Evolutionary conservation across 2,113 vertebrate species (phyloP).

Genomic region (Cygnus atratus): DNA sequence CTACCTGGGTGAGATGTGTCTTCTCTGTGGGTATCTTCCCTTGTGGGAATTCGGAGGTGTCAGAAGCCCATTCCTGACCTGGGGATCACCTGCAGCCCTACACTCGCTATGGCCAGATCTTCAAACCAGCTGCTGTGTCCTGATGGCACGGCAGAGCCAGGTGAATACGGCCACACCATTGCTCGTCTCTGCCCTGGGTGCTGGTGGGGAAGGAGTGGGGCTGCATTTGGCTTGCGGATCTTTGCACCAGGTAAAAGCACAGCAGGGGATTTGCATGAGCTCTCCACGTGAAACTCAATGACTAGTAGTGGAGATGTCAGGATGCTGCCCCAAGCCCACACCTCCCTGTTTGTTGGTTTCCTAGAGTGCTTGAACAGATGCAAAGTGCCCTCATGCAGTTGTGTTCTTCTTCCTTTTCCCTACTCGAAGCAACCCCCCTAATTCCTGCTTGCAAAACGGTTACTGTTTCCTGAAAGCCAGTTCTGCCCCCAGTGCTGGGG

Average conservation of each 20-base stretch:
- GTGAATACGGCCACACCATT: background rate
- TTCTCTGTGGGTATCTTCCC: background rate
- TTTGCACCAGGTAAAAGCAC: background rate
- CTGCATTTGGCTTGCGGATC: background rate
- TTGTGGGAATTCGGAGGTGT: fast-evolving
- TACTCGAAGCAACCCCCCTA: background rate
- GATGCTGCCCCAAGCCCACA: background rate
- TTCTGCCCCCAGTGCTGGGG: background rate
- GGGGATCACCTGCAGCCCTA: background rate
- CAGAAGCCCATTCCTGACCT: background rate
- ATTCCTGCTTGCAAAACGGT: background rate
- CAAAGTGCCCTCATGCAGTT: background rate
- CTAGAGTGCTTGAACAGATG: background rate
- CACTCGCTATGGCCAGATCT: background rate
- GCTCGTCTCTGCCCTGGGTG: background rate
- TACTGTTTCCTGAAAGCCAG: background rate
- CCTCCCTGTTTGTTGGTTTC: background rate
- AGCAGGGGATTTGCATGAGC: background rate
- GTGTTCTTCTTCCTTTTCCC: background rate
- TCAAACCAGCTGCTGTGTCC: background rate
- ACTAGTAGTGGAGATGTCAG: background rate
- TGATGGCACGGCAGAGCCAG: background rate
- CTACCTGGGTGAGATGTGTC: background rate
- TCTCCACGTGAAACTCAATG: background rate
- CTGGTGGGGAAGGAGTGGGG: background rate